Evolutionary conservation across 30 jellyfish, hydroid and myxozoan genomes (phyloP), one percentile per base, ranked within the genome.

Genomic region (Nemopilema nomurai): DNA sequence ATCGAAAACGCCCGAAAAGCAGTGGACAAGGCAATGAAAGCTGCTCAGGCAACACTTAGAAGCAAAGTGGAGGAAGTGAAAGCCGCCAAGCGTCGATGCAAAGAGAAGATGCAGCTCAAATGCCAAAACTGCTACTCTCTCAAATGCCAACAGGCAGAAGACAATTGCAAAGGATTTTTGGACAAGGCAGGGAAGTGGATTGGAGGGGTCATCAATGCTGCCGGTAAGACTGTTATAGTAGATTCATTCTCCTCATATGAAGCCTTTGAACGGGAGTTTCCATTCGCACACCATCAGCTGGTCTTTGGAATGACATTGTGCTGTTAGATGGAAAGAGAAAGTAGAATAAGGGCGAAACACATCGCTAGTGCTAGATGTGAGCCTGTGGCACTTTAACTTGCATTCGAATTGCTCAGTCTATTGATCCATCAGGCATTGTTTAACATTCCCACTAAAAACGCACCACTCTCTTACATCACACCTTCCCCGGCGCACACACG

Each of bases 161-260:
- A 95, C n/a, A 95, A 95, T 76, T 95, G 99, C 87, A 95, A 95
- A 87, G 97, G 97, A 69, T 95, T 95, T 71, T 74, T 95, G 88
- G 97, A 90, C 80, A 87, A 90, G 75, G 99, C 99, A 26, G 99
- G 99, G 20, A 95, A 95, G 77, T 95, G 99, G 99, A 95, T 95
- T 77, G 99, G 99, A 4, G 99, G 99, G 3, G 97, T 80, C 24
- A 75, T 95, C 86, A 89, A 90, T 69, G 96, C 96, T 26, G 96
- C 96, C 20, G 99, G 99, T 95, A 67, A 28, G 18, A 30, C 22
- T 72, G 29, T 41, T 13, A 41, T 41, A 3, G 13, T 3, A 41
- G 13, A 41, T 41, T 13, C 57, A 41, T 3, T 41, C 57, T 41
- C 57, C 57, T 41, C n/a, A n/a, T n/a, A n/a, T n/a, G n/a, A n/a